Conservation (phyloP, 2,113 vertebrate genomes). For the Tautogolabrus adspersus region DNA sequence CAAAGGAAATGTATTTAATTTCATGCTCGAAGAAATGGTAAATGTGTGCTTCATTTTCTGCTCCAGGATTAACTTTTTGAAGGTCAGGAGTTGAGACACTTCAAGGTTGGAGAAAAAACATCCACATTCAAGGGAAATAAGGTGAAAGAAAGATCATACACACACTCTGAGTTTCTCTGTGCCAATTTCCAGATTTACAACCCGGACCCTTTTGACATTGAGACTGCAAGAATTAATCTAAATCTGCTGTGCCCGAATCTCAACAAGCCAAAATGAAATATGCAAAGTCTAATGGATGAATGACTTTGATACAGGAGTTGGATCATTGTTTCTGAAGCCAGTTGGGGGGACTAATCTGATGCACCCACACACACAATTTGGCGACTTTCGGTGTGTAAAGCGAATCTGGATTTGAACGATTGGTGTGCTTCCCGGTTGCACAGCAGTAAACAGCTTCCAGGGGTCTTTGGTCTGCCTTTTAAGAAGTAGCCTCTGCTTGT, state of each 20-base stretch:
- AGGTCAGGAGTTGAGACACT: conserved; percentile 29
- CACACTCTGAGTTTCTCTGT: background rate
- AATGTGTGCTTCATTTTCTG: conserved; percentile 47
- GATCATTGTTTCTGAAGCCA: conserved; percentile 41
- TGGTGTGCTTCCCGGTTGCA: conserved; percentile 39
- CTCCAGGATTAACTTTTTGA: conserved; percentile 52
- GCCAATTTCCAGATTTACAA: conserved; percentile 34
- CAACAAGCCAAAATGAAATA: conserved; percentile 19
- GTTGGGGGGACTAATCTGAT: conserved; percentile 29
- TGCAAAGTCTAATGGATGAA: conserved; percentile 21
- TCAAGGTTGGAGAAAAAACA: conserved; percentile 37
- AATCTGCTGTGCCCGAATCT: conserved; percentile 2
- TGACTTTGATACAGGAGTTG: conserved; percentile 25
- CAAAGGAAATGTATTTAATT: conserved; percentile 61
- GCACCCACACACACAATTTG: conserved; percentile 14
- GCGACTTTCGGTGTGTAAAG: conserved; percentile 17
- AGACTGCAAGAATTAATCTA: conserved; percentile 43
- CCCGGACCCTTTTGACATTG: conserved; percentile 11
- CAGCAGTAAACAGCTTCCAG: conserved; percentile 46
- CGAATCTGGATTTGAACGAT: conserved; percentile 40
- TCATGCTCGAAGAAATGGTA: conserved; percentile 53
- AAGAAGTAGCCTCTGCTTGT: conserved; percentile 28
- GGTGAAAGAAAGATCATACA: conserved; percentile 8
- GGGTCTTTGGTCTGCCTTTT: conserved; percentile 43
- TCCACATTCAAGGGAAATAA: conserved; percentile 3